phyloP scores from a whole-genome alignment of 2,888 invertebrate genomes.

The Flexamia atlantica region DNA sequence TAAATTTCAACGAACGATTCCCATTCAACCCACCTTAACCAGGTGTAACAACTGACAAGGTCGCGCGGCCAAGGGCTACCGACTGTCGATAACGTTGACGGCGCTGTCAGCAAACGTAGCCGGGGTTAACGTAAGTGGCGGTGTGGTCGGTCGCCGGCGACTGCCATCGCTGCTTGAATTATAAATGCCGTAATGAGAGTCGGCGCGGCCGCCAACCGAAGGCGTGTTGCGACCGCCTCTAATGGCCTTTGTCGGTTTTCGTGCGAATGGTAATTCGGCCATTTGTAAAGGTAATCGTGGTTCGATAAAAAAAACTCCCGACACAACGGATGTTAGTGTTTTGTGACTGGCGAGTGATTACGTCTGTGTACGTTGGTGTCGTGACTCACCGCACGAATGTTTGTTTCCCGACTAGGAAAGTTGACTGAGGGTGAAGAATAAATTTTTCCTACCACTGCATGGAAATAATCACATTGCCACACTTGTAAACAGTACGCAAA shows the following conservation, averaged over 20 bases:
- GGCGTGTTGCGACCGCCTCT: not conserved
- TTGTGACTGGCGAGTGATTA: not conserved
- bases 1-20: no score
- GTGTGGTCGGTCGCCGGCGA: not conserved
- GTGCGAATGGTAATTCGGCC: conserved; percentile 26
- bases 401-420: no score
- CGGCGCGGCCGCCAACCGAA: not conserved
- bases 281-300: conserved; percentile 33
- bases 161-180: not conserved
- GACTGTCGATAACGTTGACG: not conserved
- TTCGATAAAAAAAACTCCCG: conserved; percentile 6
- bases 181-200: conserved; percentile 13
- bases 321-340: conserved; percentile 34
- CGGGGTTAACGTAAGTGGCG: not conserved
- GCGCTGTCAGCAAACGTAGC: not conserved
- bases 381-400: no score
- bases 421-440: no score
- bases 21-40: no score
- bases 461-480: no score
- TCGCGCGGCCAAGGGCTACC: no score
- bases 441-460: no score
- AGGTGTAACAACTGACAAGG: no score
- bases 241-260: conserved; percentile 24
- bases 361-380: not conserved
- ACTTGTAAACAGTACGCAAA: no score